Evolutionary conservation across 2,797 vertebrate species (phyloP), one percentile per base, ranked within the genome.

Genomic region (Sebastolobus alascanus): DNA sequence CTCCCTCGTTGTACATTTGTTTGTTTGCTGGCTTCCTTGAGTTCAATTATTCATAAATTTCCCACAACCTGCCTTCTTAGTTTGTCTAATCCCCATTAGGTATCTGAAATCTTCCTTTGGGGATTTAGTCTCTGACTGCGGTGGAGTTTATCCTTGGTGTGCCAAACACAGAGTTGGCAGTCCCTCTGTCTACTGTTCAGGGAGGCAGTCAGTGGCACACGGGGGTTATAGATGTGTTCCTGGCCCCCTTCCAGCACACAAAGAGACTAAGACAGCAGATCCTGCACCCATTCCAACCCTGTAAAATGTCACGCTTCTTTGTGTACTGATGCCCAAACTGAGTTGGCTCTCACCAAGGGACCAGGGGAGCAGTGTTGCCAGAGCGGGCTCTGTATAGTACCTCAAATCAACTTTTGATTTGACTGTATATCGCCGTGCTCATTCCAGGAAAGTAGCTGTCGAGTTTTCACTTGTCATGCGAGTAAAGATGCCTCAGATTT

Each of bases 81-180:
- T 89, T 87, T 79, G 77, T 84, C 72, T 87, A 89, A 89, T 92
- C 82, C 91, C 69, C 83, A 88, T 89, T 88, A 89, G 85, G 85
- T 88, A 70, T 90, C 81, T 87, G 59, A 92, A 90, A 89, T 84
- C 64, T 73, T 87, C 84, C 83, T 85, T 70, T 73, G 80, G 84
- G 89, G 86, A 88, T 91, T 91, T 81, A 88, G 65, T 82, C 77
- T 75, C 73, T 40, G 58, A 73, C 87, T 87, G 81, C 66, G 75
- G 69, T 83, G 65, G 79, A 92, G 92, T 93, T 93, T 90, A 87
- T 89, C 71, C 80, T 79, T 55, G 59, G 68, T 85, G 78, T 91
- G 87, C 91, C 88, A 85, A 90, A 91, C 80, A 77, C 50, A 79
- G 84, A 89, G 80, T 93, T 92, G 90, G 89, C 86, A 88, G 65